Evolutionary conservation across 2,888 invertebrate genomes (phyloP).

Genomic region (Parnassius smintheus): DNA sequence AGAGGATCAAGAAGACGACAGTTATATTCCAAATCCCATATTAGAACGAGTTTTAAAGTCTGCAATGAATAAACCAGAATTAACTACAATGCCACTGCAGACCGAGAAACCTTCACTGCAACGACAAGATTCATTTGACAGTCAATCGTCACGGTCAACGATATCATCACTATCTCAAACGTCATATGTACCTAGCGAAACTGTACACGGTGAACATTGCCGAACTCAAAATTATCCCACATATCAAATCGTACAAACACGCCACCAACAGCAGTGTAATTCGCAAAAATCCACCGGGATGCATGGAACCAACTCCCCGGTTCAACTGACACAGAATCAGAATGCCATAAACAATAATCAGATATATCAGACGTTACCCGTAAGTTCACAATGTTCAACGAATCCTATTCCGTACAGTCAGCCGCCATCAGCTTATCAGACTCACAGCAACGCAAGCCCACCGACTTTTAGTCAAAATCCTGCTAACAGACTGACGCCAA

Average conservation of each 20-base stretch:
- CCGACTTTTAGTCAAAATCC: conserved; percentile 70
- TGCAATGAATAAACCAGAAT: conserved; percentile 88
- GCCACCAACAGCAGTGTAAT: conserved; percentile 61
- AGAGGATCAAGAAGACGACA: conserved; percentile 94
- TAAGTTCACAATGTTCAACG: conserved; percentile 51
- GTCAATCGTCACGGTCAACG: conserved; percentile 75
- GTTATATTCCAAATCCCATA: conserved; percentile 95
- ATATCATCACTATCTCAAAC: conserved; percentile 74
- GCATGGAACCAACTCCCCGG: conserved; percentile 58
- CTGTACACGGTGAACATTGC: conserved; percentile 61
- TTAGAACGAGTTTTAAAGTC: conserved; percentile 91
- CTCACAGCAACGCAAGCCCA: conserved; percentile 62
- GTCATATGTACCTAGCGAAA: conserved; percentile 58
- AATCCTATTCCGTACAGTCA: conserved; percentile 68
- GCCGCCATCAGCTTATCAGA: conserved; percentile 60
- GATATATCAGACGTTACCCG: conserved; percentile 64
- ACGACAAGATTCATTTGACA: conserved; percentile 75
- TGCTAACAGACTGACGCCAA: conserved; percentile 66
- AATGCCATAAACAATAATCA: conserved; percentile 49
- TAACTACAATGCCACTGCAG: conserved; percentile 75
- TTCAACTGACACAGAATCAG: conserved; percentile 46
- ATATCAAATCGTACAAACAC: conserved; percentile 61
- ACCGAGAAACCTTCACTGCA: conserved; percentile 72
- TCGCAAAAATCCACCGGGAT: conserved; percentile 58
- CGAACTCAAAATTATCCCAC: conserved; percentile 64